Percentiles rank a stretch among this genome's conserved stretches.
These are phyloP conservation scores for Muscicapa comitata DNA, from an alignment of 2,797 vertebrate genomes.

Conservation along the genomic window DNA sequence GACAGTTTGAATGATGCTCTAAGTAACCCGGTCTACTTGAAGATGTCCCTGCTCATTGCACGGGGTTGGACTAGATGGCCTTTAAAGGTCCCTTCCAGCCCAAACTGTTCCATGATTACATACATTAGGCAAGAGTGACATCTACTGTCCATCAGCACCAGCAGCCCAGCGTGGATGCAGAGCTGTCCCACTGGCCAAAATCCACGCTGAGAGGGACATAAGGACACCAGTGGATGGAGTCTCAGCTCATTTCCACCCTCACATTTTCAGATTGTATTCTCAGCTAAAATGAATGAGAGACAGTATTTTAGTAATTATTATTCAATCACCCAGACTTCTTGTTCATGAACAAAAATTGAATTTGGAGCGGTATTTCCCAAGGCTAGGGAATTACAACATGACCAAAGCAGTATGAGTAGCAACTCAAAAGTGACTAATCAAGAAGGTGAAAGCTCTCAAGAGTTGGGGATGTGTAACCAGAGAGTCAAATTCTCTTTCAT, in stretches of 20 bases:
- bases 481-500: not conserved
- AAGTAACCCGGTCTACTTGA: not conserved
- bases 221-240: rapidly evolving
- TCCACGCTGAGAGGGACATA: rapidly evolving
- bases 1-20: not conserved
- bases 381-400: not conserved
- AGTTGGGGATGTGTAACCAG: rapidly evolving
- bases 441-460: not conserved
- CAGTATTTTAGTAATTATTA: not conserved
- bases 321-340: not conserved
- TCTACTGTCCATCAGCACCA: not conserved
- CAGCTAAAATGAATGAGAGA: not conserved
- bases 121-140: slow-evolving; percentile 46
- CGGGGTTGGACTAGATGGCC: not conserved
- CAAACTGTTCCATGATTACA: not conserved
- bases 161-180: rapidly evolving
- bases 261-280: not conserved
- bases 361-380: not conserved
- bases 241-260: not conserved
- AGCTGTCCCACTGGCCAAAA: rapidly evolving
- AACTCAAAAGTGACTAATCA: not conserved
- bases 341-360: not conserved
- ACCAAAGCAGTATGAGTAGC: not conserved
- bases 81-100: not conserved
- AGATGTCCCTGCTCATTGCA: too few species aligned